Conservation (phyloP, 1,140 invertebrate species). For the Drosophila seguyi region DNA sequence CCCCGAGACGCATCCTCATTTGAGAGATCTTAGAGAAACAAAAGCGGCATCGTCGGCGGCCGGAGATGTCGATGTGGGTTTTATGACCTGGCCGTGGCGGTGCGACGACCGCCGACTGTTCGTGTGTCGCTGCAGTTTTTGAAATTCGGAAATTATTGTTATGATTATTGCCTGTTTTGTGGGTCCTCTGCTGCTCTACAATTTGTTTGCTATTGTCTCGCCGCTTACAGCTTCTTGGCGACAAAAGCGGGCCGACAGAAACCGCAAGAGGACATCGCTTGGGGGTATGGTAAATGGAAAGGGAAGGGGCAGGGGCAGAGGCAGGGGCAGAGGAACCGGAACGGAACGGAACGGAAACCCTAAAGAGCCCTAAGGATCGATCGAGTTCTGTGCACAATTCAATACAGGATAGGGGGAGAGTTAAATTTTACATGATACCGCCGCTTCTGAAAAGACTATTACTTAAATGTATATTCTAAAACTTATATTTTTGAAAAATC, state of each 20-base stretch:
- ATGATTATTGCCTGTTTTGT: conserved; percentile 79
- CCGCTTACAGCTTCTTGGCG: conserved; percentile 12
- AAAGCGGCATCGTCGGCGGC: conserved; percentile 34
- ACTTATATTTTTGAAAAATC: too few species aligned
- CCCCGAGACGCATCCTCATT: conserved; percentile 56
- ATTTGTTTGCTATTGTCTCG: conserved; percentile 68
- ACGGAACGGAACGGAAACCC: conserved; percentile 45
- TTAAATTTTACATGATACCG: too few species aligned
- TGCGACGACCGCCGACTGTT: conserved; percentile 72
- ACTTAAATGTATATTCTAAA: too few species aligned
- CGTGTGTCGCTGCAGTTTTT: conserved; percentile 40
- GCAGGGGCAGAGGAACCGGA: too few species aligned
- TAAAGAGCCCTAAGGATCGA: conserved; percentile 17
- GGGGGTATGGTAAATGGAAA: conserved; percentile 30
- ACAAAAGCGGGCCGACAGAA: conserved; percentile 44
- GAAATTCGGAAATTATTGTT: conserved; percentile 68
- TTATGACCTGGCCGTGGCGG: conserved; percentile 53
- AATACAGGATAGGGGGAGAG: conserved; percentile 1
- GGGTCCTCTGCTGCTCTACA: conserved; percentile 44
- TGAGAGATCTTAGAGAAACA: conserved; percentile 45
- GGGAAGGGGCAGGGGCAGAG: not conserved
- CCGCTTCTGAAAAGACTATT: too few species aligned
- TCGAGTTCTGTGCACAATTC: not conserved
- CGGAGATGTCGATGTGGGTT: conserved; percentile 50
- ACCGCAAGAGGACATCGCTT: conserved; percentile 54